These are phyloP conservation scores for Eristalis tenax DNA, from an alignment of 2,888 invertebrate species.

Conservation along the genomic window DNA sequence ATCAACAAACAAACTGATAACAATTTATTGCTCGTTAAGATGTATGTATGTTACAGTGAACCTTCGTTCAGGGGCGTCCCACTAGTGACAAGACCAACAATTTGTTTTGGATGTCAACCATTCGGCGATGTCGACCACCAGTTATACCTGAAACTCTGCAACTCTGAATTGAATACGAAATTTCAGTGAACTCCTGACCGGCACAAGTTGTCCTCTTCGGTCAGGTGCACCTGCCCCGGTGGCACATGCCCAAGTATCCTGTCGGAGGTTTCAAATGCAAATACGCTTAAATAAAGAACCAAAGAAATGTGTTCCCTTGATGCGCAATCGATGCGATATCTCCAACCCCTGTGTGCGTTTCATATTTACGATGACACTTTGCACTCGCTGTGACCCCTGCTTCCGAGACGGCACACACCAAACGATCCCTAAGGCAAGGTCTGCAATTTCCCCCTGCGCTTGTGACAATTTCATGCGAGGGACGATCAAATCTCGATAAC, in stretches of 20 bases:
- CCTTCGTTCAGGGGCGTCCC: constrained; percentile 9
- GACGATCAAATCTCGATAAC: constrained; percentile 67
- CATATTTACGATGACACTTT: constrained; percentile 71
- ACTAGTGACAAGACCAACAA: constrained; percentile 54
- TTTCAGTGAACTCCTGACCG: constrained; percentile 42
- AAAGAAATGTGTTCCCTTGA: constrained; percentile 55
- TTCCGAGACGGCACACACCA: constrained; percentile 55
- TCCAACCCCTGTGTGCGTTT: constrained; percentile 59
- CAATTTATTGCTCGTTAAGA: constrained; percentile 65
- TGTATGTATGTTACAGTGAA: constrained; percentile 30
- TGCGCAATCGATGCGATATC: constrained; percentile 65
- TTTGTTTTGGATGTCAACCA: constrained; percentile 68
- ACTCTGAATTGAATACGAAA: constrained; percentile 52
- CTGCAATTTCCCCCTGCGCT: constrained; percentile 57
- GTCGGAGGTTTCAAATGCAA: constrained; percentile 69
- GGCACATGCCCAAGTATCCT: constrained; percentile 72
- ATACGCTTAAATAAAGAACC: constrained; percentile 45
- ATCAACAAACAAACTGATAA: constrained; percentile 28
- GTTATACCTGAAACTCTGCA: constrained; percentile 45
- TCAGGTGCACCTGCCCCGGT: constrained; percentile 65
- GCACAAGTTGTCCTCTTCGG: constrained; percentile 40
- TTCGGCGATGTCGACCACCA: constrained; percentile 65
- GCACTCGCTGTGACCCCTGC: constrained; percentile 64
- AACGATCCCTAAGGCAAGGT: constrained; percentile 19
- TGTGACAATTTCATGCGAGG: constrained; percentile 49